Percentiles rank a stretch among this genome's conserved stretches.
Conservation (phyloP, 2,888 invertebrate genomes). For the Cactoblastis cactorum region DNA sequence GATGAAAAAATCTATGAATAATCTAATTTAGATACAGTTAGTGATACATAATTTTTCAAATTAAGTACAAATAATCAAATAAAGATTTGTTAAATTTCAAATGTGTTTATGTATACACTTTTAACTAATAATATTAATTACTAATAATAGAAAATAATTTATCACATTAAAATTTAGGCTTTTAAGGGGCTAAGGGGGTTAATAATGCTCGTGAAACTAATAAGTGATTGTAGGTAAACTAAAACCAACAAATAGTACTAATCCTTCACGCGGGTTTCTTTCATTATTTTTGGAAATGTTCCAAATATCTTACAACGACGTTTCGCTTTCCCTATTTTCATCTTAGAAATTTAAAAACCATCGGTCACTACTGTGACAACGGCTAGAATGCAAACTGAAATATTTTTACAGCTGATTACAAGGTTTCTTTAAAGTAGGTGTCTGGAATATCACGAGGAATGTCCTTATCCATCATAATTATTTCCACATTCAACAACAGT, state of each 20-base stretch:
- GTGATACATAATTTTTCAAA: conserved; percentile 10
- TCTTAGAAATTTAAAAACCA: conserved; percentile 76
- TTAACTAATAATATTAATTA: too few species aligned
- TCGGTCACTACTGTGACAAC: conserved; percentile 76
- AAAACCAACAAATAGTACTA: conserved; percentile 50
- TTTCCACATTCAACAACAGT: background rate
- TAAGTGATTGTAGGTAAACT: conserved; percentile 28
- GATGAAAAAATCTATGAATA: conserved; percentile 33
- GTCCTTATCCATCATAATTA: conserved; percentile 15
- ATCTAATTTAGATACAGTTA: background rate
- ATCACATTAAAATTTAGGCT: too few species aligned
- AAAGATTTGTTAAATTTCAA: too few species aligned
- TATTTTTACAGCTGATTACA: conserved; percentile 74
- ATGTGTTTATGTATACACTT: too few species aligned
- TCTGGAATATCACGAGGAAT: conserved; percentile 17
- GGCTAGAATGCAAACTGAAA: conserved; percentile 72
- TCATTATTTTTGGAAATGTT: conserved; percentile 67
- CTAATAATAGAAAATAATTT: too few species aligned
- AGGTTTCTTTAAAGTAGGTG: conserved; percentile 36
- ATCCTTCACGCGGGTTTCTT: conserved; percentile 59
- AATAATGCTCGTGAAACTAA: too few species aligned
- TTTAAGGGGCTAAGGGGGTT: too few species aligned
- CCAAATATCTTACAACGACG: conserved; percentile 71
- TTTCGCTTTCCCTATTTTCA: conserved; percentile 78
- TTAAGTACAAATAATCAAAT: too few species aligned